phyloP scores from a whole-genome alignment of 2,888 invertebrate species.

The Netelia inedita region DNA sequence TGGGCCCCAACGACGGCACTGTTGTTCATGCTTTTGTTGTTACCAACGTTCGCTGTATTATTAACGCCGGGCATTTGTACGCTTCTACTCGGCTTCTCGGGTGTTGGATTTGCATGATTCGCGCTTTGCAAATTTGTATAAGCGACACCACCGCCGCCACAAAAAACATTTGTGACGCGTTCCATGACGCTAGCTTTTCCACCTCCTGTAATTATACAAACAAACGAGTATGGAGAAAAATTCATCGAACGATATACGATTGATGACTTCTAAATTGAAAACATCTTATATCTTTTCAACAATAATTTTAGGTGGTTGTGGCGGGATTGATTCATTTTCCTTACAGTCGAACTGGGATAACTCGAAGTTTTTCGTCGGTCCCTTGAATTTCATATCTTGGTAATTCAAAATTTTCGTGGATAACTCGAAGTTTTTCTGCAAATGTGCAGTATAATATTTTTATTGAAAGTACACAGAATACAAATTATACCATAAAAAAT shows the following conservation, averaged over 20 bases:
- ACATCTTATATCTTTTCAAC: neutral
- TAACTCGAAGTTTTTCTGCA: too few relatives aligned
- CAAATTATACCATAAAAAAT: too few relatives aligned
- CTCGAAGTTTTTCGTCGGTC: too few relatives aligned
- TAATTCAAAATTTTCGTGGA: too few relatives aligned
- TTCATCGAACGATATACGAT: conserved; percentile 9
- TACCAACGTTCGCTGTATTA: conserved; percentile 76
- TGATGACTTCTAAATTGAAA: neutral
- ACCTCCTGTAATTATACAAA: conserved; percentile 81
- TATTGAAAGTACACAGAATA: too few relatives aligned
- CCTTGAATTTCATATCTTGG: too few relatives aligned
- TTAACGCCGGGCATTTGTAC: conserved; percentile 74
- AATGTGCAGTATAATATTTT: too few relatives aligned
- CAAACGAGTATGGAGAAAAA: neutral
- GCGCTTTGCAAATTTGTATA: conserved; percentile 81
- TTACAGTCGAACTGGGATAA: too few relatives aligned
- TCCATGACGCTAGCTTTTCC: conserved; percentile 92
- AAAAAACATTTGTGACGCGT: conserved; percentile 94
- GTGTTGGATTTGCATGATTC: conserved; percentile 80
- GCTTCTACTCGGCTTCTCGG: conserved; percentile 83
- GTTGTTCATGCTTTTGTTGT: conserved; percentile 80
- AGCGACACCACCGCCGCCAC: conserved; percentile 90
- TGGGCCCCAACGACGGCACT: conserved; percentile 69
- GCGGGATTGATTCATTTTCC: neutral
- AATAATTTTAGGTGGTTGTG: neutral